These are phyloP conservation scores for Scomber colias DNA, from an alignment of 2,113 vertebrate species.

Conservation along the genomic window DNA sequence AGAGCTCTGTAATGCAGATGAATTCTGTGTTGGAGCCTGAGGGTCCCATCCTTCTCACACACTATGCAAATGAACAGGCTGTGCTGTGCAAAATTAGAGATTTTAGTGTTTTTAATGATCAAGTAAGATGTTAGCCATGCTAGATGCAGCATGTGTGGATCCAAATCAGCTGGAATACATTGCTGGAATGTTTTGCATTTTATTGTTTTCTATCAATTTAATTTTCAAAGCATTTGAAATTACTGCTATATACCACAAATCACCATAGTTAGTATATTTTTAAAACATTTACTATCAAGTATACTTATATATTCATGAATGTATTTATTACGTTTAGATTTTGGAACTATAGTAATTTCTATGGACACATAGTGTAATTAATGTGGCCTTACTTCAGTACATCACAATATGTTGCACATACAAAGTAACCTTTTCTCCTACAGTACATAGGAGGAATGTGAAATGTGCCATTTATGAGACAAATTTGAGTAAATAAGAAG, in stretches of 20 bases:
- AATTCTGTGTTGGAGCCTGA: slow-evolving; percentile 13
- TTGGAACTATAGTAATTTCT: too few species aligned
- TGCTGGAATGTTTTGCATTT: not conserved
- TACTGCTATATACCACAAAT: not conserved
- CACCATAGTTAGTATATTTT: not conserved
- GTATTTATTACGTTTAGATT: too few species aligned
- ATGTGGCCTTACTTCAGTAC: too few species aligned
- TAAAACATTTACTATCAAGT: not conserved
- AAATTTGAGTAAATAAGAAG: not conserved
- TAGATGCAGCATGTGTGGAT: not conserved
- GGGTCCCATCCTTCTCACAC: not conserved
- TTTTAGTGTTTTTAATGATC: slow-evolving; percentile 23
- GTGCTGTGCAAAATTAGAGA: not conserved
- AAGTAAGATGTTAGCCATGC: not conserved
- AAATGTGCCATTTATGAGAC: not conserved
- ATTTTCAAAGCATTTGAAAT: not conserved
- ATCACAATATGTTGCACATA: too few species aligned
- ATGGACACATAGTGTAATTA: too few species aligned
- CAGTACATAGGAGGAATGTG: not conserved
- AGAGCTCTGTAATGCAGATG: slow-evolving; percentile 47
- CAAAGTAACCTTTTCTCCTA: too few species aligned
- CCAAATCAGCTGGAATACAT: not conserved
- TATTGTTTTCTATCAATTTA: not conserved
- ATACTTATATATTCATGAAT: too few species aligned
- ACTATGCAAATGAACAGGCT: slow-evolving; percentile 29